Base-by-base conservation (phyloP, 2,888 invertebrate species). In the Pterobdella sp. region DNA sequence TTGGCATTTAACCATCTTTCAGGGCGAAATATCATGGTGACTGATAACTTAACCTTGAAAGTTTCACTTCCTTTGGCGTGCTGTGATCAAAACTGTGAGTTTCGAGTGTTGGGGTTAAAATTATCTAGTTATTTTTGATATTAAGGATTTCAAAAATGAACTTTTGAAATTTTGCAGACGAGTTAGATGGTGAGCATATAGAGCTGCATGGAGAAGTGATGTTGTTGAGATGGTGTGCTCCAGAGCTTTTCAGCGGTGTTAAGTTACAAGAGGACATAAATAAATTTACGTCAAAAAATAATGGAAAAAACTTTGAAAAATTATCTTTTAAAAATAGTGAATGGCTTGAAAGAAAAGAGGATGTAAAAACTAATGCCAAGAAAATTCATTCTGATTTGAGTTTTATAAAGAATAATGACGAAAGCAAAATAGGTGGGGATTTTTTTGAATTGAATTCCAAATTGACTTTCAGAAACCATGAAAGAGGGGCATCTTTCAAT, bases 221-320 rank as follows among this genome's bases (percentile, higher is more conserved):
- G 29, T 32, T 31, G 14, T 56, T 70, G 29, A 70, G 70, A n/a
- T 70, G 70, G 70, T 56, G 42, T 35, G 29, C 70, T 32, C 70
- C 70, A 22, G 70, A 70, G 56, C 35, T 70, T 42, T 42, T 42
- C 10, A 42, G 7, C 22, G 49, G 49, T n/a, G n/a, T n/a, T n/a
- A n/a, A n/a, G n/a, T n/a, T n/a, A n/a, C n/a, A n/a, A n/a, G n/a
- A n/a, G n/a, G n/a, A n/a, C n/a, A n/a, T n/a, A n/a, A n/a, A n/a
- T n/a, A n/a, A n/a, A n/a, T n/a, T n/a, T n/a, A n/a, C n/a, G n/a
- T n/a, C n/a, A n/a, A n/a, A n/a, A n/a, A n/a, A n/a, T n/a, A n/a
- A n/a, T n/a, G n/a, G n/a, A n/a, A n/a, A n/a, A n/a, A n/a, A n/a
- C n/a, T n/a, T n/a, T n/a, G n/a, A n/a, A n/a, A n/a, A n/a, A n/a